Evolutionary conservation across 23 tunicate genomes (phyloP).

Genomic region (Aplidium turbinatum): DNA sequence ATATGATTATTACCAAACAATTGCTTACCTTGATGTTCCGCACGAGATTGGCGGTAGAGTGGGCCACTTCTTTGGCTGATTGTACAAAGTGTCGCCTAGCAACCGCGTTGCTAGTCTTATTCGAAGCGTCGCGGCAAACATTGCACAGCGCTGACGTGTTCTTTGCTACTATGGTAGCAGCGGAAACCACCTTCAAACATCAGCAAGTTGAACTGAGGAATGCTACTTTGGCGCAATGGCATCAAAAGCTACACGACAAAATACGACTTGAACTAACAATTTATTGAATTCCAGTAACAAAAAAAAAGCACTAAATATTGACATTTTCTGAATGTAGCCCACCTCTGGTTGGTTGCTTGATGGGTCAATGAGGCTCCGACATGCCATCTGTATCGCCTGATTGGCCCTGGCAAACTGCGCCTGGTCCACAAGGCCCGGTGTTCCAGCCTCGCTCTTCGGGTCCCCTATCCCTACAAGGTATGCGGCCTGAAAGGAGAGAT

Average conservation of each 20-base stretch:
- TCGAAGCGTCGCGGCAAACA: slow-evolving; percentile 88
- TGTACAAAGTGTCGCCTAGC: slow-evolving; percentile 93
- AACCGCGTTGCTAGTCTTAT: slow-evolving; percentile 93
- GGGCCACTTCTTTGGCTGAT: slow-evolving; percentile 98
- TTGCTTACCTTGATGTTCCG: slow-evolving; percentile 71
- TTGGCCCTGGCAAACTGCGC: slow-evolving; percentile 94
- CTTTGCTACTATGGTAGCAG: slow-evolving; percentile 98
- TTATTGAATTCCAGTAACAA: too few relatives aligned
- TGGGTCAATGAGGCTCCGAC: slow-evolving; percentile 91
- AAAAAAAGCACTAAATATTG: too few relatives aligned
- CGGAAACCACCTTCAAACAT: slow-evolving; percentile 84
- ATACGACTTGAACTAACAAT: too few relatives aligned
- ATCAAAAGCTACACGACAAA: too few relatives aligned
- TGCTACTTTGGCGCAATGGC: too few relatives aligned
- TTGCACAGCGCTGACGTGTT: slow-evolving; percentile 96
- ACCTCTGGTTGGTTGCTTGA: slow-evolving; percentile 93
- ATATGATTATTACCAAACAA: not conserved
- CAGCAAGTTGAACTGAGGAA: too few relatives aligned
- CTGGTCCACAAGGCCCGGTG: slow-evolving; percentile 93
- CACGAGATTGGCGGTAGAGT: slow-evolving; percentile 92
- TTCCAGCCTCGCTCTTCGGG: slow-evolving; percentile 94
- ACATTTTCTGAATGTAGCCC: not conserved
- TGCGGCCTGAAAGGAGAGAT: slow-evolving; percentile 88
- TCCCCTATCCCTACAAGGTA: slow-evolving; percentile 96
- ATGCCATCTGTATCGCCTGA: slow-evolving; percentile 95